Evolutionary conservation across 2,113 vertebrate species (phyloP), one percentile per base, ranked within the genome.

Genomic region (Trichomycterus rosablanca): DNA sequence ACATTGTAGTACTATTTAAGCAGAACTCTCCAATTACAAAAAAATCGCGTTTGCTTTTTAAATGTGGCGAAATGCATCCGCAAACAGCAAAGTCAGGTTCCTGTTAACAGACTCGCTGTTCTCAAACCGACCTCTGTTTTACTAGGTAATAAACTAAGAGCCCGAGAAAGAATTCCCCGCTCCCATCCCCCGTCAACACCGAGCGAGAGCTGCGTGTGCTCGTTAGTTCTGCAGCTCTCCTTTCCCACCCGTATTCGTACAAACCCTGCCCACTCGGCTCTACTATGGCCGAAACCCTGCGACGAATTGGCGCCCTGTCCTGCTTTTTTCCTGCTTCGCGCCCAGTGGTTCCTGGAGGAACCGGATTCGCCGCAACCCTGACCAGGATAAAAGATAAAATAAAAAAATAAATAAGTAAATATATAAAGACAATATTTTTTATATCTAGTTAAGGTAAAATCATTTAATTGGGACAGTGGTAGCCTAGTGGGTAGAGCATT

Each of bases 1-100:
- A 89, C 86, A 89, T 89, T 85, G 86, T 81, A 76, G 78, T 75
- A 76, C 81, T 77, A 68, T 79, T 73, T 51, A 70, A 69, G 75
- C 79, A 65, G 58, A 77, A 68, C 71, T 68, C 74, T 78, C 76
- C 78, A 77, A 71, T 72, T 70, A 66, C 74, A 52, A 37, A 43
- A 63, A 56, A 71, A 67, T 74, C 81, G 76, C 77, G 76, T 82
- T 82, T 69, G 71, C 67, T 73, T 55, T 15, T 37, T 22, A 15
- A 67, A 64, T 56, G 74, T 55, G 67, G n/a, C 55, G 59, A 12
- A 76, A 78, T 63, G 82, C 85, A 89, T 86, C 18, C 78, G 79
- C 76, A 59, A 23, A 63, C 58, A 40, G 75, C 61, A 52, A 51
- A 43, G 11, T 9, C 22, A 58, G 22, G 34, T 19, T 67, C 14